Conservation (phyloP, 1,140 invertebrate genomes). For the Drosophila lacertosa region DNA sequence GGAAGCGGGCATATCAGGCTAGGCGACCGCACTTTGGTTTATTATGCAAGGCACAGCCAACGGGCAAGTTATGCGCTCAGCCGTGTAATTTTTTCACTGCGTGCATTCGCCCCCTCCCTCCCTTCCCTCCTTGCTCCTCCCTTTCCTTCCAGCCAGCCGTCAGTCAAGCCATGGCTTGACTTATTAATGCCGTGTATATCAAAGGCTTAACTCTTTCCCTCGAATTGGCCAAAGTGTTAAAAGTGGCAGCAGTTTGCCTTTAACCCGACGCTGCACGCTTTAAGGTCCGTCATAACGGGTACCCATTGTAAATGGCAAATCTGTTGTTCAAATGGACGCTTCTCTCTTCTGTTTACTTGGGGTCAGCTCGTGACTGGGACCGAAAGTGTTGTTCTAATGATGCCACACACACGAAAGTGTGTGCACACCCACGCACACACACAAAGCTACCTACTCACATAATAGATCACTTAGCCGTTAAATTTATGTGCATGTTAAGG, state of each 20-base stretch:
- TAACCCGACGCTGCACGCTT: constrained; percentile 10
- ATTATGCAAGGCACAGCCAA: constrained; percentile 65
- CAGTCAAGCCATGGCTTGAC: constrained; percentile 55
- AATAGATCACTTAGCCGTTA: constrained; percentile 65
- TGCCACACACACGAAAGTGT: constrained; percentile 23
- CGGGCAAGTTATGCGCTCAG: constrained; percentile 54
- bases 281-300: constrained; percentile 22
- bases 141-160: constrained; percentile 4
- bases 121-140: too few species aligned
- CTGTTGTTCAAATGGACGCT: constrained; percentile 23
- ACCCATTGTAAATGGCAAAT: constrained; percentile 21
- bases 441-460: constrained; percentile 14
- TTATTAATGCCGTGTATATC: constrained; percentile 69
- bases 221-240: constrained; percentile 9
- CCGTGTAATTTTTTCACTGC: constrained; percentile 62
- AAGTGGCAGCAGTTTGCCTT: constrained; percentile 23
- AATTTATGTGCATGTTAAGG: constrained; percentile 64
- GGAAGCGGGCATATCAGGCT: constrained; percentile 3
- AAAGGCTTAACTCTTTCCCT: constrained; percentile 48
- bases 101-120: constrained; percentile 6
- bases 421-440: constrained; percentile 18
- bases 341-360: constrained; percentile 68
- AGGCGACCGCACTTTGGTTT: constrained; percentile 35
- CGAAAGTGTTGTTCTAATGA: constrained; percentile 28
- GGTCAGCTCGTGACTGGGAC: constrained; percentile 23